phyloP scores from a whole-genome alignment of 2,888 invertebrate genomes.

The Congeria kusceri region DNA sequence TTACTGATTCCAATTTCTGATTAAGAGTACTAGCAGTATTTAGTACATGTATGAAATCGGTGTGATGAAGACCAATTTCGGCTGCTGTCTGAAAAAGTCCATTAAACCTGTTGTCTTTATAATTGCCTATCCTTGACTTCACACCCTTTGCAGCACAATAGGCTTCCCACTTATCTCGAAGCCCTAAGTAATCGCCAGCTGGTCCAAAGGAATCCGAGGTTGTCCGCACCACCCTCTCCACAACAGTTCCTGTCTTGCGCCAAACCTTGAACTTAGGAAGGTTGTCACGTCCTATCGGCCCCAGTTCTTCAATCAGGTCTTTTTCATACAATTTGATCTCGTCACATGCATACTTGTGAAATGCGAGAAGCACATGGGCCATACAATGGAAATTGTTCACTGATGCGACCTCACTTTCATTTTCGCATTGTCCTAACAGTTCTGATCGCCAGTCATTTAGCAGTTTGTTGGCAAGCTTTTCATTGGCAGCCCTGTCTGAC shows the following conservation, averaged over 20 bases:
- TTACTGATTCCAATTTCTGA: too few species aligned
- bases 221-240: slow-evolving; percentile 20
- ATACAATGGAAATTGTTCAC: slow-evolving; percentile 41
- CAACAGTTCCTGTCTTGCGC: slow-evolving; percentile 13
- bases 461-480: slow-evolving; percentile 28
- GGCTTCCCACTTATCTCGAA: slow-evolving; percentile 31
- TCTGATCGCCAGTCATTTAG: slow-evolving; percentile 14
- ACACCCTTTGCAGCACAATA: slow-evolving; percentile 20
- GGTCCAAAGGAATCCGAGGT: slow-evolving; percentile 29
- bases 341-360: slow-evolving; percentile 9
- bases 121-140: slow-evolving; percentile 27
- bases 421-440: neutral
- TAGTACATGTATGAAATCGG: slow-evolving; percentile 9
- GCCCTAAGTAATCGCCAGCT: slow-evolving; percentile 20
- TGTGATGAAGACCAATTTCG: slow-evolving; percentile 22
- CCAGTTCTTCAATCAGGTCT: neutral
- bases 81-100: slow-evolving; percentile 44
- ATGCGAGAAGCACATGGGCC: slow-evolving; percentile 31
- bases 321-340: neutral
- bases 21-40: neutral
- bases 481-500: slow-evolving; percentile 28
- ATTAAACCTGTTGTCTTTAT: too few species aligned
- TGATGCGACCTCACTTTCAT: neutral
- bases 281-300: slow-evolving; percentile 20
- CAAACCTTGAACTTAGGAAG: slow-evolving; percentile 18